These are phyloP conservation scores for Caenorhabditis tropicalis DNA, from an alignment of 1,140 invertebrate species.

Conservation along the genomic window DNA sequence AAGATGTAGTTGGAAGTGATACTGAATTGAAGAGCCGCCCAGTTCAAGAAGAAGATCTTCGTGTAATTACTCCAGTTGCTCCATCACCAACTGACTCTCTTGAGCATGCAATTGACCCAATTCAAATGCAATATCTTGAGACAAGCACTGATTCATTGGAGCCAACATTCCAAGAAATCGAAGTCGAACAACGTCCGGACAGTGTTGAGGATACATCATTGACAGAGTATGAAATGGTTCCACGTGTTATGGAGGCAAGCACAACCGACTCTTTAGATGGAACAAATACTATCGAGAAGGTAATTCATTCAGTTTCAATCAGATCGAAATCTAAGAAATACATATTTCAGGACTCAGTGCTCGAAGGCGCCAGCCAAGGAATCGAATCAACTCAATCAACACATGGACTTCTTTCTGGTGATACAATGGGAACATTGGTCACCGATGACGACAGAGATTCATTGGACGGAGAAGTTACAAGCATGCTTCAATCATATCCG, in stretches of 20 bases:
- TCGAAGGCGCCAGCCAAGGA: slow-evolving; percentile 64
- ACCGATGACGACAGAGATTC: slow-evolving; percentile 63
- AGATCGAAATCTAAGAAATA: neutral
- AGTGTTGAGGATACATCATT: slow-evolving; percentile 42
- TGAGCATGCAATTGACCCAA: slow-evolving; percentile 54
- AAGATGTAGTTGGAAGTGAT: slow-evolving; percentile 54
- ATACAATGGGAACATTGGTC: slow-evolving; percentile 60
- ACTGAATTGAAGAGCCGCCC: slow-evolving; percentile 54
- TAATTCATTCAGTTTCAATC: neutral
- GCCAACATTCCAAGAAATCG: slow-evolving; percentile 43
- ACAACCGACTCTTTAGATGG: slow-evolving; percentile 54
- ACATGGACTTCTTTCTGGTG: slow-evolving; percentile 60
- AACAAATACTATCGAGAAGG: slow-evolving; percentile 50
- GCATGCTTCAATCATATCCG: slow-evolving; percentile 60
- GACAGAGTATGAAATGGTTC: slow-evolving; percentile 52
- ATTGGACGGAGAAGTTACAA: slow-evolving; percentile 59
- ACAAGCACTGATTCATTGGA: slow-evolving; percentile 68
- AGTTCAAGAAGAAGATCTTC: slow-evolving; percentile 55
- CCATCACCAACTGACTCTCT: slow-evolving; percentile 60
- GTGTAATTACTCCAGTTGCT: slow-evolving; percentile 51
- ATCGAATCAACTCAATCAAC: slow-evolving; percentile 56
- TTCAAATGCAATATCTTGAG: slow-evolving; percentile 56
- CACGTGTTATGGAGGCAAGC: slow-evolving; percentile 45
- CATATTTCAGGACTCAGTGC: slow-evolving; percentile 58
- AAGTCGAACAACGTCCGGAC: slow-evolving; percentile 35